These are phyloP conservation scores for Archivesica marissinica DNA, from an alignment of 1,140 invertebrate genomes.

Conservation along the genomic window DNA sequence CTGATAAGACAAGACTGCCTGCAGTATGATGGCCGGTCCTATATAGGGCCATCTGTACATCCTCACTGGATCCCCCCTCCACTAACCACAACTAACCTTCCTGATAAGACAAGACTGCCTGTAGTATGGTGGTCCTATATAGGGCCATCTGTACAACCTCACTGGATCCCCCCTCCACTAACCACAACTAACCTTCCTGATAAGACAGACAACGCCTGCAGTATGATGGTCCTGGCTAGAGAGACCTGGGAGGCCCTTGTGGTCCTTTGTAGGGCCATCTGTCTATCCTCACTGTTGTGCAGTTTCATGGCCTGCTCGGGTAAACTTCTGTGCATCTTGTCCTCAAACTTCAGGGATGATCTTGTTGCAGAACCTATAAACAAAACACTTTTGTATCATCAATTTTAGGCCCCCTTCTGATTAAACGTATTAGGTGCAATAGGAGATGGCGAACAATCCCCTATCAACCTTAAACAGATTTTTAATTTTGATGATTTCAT, in stretches of 20 bases:
- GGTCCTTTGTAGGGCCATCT: constrained; percentile 85
- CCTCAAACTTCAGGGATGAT: constrained; percentile 52
- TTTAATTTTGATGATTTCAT: too few species aligned
- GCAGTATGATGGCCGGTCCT: constrained; percentile 86
- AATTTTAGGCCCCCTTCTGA: too few species aligned
- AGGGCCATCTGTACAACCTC: too few species aligned
- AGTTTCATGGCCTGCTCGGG: constrained; percentile 86
- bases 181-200: constrained; percentile 84
- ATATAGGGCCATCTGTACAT: constrained; percentile 85
- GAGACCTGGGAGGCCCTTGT: constrained; percentile 85
- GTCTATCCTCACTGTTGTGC: constrained; percentile 84
- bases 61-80: too few species aligned
- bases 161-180: too few species aligned
- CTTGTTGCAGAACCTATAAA: constrained; percentile 66
- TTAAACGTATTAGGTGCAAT: too few species aligned
- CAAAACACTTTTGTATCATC: too few species aligned
- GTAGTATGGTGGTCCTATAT: too few species aligned
- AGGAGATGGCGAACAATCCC: too few species aligned
- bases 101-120: too few species aligned
- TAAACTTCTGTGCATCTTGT: constrained; percentile 75
- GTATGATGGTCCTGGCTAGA: constrained; percentile 86
- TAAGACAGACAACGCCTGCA: constrained; percentile 86
- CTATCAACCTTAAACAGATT: too few species aligned
- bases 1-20: constrained; percentile 86
- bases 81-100: too few species aligned